phyloP scores from a whole-genome alignment of 2,113 vertebrate species.

The Dicerorhinus sumatrensis region DNA sequence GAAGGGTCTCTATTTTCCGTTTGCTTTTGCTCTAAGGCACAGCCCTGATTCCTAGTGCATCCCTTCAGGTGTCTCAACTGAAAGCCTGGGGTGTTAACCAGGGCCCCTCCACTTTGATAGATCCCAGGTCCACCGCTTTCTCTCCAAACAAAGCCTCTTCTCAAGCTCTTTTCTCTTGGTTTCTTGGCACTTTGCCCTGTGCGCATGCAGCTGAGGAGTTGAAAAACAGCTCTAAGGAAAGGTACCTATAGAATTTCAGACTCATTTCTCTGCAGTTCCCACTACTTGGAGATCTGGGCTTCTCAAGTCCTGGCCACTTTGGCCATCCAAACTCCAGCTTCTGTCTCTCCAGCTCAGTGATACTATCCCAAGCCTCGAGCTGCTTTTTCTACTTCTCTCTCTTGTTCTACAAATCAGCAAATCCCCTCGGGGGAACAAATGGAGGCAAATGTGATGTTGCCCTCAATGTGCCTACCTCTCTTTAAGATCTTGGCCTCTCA shows the following conservation, averaged over 20 bases:
- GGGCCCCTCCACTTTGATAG: background rate
- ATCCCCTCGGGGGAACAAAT: background rate
- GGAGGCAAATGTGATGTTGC: background rate
- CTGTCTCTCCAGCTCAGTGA: background rate
- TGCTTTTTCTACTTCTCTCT: background rate
- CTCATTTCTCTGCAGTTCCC: background rate
- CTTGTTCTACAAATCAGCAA: background rate
- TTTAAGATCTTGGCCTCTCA: background rate
- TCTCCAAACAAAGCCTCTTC: background rate
- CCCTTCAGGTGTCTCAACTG: background rate
- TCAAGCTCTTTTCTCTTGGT: background rate
- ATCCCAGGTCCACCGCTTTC: background rate
- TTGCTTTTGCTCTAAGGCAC: background rate
- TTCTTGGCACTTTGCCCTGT: background rate
- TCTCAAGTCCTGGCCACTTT: background rate
- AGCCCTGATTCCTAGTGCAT: background rate
- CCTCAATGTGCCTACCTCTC: background rate
- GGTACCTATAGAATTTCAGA: background rate
- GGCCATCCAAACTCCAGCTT: background rate
- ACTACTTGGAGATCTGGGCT: background rate
- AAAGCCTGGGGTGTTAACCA: background rate
- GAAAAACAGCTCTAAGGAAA: background rate
- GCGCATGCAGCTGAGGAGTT: background rate
- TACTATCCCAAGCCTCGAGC: background rate
- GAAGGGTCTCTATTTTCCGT: background rate